Conservation (phyloP, 92 coral and sea anemone species). For the Montipora capitata region DNA sequence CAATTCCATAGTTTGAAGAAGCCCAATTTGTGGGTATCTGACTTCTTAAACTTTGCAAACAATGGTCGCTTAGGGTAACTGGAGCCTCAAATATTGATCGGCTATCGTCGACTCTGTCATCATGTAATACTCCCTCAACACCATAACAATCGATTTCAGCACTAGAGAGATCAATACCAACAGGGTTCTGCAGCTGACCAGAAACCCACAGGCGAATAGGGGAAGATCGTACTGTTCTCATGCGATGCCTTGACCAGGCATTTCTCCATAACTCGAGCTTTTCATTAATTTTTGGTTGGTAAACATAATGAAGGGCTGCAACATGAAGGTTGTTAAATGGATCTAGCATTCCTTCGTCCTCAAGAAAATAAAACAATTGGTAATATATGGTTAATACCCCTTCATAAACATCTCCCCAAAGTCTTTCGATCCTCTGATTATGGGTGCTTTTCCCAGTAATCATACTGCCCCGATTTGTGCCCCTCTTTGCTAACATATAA, state of each 20-base stretch:
- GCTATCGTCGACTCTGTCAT: no score
- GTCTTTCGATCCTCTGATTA: conserved; percentile 53
- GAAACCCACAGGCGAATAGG: background rate
- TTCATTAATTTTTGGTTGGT: background rate
- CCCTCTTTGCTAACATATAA: conserved; percentile 65
- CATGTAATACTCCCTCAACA: no score
- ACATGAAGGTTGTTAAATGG: no score
- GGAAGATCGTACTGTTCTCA: background rate
- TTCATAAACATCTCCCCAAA: background rate
- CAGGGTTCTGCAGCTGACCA: no score
- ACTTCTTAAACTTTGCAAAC: no score
- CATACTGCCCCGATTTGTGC: conserved; percentile 72
- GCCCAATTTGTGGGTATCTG: no score
- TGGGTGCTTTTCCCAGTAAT: conserved; percentile 80
- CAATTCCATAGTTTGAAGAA: no score
- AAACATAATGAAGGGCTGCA: no score
- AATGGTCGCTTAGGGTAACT: no score
- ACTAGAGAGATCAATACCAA: no score
- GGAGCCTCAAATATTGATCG: no score
- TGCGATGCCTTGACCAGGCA: background rate
- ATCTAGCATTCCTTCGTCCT: background rate
- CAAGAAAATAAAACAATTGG: background rate
- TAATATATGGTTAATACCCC: background rate
- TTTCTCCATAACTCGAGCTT: background rate
- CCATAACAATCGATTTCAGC: no score